Percentiles rank a stretch among this genome's conserved stretches.
These are phyloP conservation scores for Thryonomys swinderianus DNA, from an alignment of 2,113 vertebrate species.

Conservation along the genomic window DNA sequence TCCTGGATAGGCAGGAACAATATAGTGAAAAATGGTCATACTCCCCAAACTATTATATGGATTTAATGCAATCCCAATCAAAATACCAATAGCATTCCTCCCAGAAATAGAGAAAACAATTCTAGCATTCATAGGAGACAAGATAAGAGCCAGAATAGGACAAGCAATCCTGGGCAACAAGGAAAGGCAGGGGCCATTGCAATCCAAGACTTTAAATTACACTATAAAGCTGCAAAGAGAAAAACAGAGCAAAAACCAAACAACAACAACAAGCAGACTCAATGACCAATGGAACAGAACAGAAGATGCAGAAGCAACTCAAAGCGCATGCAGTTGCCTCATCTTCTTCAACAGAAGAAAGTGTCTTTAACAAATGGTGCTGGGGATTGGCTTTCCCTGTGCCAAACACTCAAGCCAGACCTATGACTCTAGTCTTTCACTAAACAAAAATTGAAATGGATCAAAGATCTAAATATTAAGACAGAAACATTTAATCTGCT, in stretches of 20 bases:
- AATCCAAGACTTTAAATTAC: background rate
- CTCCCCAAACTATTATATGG: background rate
- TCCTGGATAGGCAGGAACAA: background rate
- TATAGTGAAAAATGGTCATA: background rate
- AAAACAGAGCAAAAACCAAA: background rate
- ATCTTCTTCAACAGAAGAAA: background rate
- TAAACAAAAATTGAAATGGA: background rate
- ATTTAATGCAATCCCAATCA: background rate
- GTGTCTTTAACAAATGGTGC: background rate
- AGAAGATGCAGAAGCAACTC: background rate
- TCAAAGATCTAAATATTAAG: background rate
- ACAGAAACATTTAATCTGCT: background rate
- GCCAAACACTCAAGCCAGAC: background rate
- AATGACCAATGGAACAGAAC: background rate
- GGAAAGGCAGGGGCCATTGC: background rate
- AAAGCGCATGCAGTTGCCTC: background rate
- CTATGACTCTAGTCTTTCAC: background rate
- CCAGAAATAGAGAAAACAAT: background rate
- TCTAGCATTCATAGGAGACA: background rate
- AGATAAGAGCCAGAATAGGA: background rate
- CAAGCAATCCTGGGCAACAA: background rate
- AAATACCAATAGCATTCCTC: background rate
- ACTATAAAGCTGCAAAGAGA: background rate
- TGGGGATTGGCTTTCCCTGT: background rate
- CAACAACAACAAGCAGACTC: background rate